Percentiles rank a stretch among this genome's conserved stretches.
These are phyloP conservation scores for Lepidurus couesii DNA, from an alignment of 1,140 invertebrate species.

Conservation along the genomic window DNA sequence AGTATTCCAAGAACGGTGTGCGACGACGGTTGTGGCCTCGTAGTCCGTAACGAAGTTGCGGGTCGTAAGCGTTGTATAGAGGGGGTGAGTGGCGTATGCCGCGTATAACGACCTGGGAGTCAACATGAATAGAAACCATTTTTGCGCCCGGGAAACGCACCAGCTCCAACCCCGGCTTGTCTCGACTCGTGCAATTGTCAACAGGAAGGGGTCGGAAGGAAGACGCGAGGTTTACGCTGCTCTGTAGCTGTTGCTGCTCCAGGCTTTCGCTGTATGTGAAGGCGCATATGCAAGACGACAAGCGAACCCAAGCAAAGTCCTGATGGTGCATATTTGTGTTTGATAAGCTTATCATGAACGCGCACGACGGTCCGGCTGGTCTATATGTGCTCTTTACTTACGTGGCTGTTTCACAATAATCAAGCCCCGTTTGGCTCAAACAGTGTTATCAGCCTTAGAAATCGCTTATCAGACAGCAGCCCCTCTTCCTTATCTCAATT, in stretches of 20 bases:
- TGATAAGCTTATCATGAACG: constrained; percentile 19
- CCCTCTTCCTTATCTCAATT: neutral
- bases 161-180: neutral
- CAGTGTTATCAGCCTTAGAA: neutral
- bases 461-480: neutral
- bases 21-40: neutral
- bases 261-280: neutral
- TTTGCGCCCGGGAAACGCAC: neutral
- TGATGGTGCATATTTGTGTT: constrained; percentile 22
- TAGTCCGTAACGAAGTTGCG: constrained; percentile 8
- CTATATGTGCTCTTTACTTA: constrained; percentile 10
- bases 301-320: constrained; percentile 10
- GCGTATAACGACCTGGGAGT: constrained; percentile 9
- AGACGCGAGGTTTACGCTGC: neutral
- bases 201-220: neutral
- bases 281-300: constrained; percentile 17
- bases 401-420: constrained; percentile 13
- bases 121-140: constrained; percentile 16
- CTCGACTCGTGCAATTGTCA: neutral
- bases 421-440: neutral
- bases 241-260: neutral
- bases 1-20: neutral
- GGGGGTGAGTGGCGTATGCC: neutral
- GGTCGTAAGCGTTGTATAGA: neutral
- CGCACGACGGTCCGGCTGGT: neutral